These are phyloP conservation scores for Sarcophaga caerulescens DNA, from an alignment of 2,888 invertebrate genomes.

Conservation along the genomic window DNA sequence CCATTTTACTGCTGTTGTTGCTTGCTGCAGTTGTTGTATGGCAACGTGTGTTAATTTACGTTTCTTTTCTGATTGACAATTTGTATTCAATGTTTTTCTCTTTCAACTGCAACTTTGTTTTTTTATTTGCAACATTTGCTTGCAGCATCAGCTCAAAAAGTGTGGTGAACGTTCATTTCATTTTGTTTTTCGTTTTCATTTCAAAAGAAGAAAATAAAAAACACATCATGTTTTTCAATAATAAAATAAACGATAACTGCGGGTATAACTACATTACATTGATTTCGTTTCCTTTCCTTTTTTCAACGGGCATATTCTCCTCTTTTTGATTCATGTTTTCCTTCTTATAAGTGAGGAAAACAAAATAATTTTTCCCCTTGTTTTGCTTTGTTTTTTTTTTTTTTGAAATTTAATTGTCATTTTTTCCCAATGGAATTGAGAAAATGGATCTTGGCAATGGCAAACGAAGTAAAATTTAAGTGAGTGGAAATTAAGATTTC, in stretches of 20 bases:
- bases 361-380: not conserved
- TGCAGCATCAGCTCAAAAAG: not conserved
- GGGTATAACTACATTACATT: not conserved
- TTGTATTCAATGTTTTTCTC: slow-evolving; percentile 4
- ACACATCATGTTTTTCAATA: not conserved
- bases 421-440: not conserved
- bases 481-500: slow-evolving; percentile 60
- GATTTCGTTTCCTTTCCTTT: slow-evolving; percentile 8
- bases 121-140: not conserved
- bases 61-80: not conserved
- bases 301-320: not conserved
- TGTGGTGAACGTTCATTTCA: no score
- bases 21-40: no score
- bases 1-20: not conserved
- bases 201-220: no score
- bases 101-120: not conserved
- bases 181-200: no score
- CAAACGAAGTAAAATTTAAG: slow-evolving; percentile 48
- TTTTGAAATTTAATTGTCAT: slow-evolving; percentile 28
- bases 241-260: not conserved
- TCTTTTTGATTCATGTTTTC: slow-evolving; percentile 3
- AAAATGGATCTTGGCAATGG: not conserved
- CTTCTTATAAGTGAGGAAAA: slow-evolving; percentile 45
- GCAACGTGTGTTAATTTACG: not conserved
- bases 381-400: slow-evolving; percentile 30